phyloP scores from a whole-genome alignment of 1,140 invertebrate genomes.

The Bathynomus jamesi region DNA sequence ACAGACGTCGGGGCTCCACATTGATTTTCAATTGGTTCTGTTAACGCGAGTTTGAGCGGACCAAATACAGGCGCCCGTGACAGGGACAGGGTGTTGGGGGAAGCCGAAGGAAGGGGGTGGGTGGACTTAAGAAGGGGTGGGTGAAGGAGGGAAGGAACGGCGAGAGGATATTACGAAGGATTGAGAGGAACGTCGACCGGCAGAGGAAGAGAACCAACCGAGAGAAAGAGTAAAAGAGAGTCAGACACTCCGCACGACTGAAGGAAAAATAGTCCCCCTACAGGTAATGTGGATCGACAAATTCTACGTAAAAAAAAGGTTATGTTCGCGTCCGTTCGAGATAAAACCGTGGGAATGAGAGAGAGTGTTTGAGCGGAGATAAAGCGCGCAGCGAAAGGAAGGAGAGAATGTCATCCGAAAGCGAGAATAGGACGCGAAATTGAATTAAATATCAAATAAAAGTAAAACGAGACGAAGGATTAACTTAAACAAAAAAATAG shows the following conservation, averaged over 20 bases:
- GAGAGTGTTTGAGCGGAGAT: no score
- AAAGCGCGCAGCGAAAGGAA: neutral
- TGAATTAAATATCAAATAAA: neutral
- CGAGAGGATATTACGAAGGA: neutral
- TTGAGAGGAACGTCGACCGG: neutral
- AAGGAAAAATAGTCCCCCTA: no score
- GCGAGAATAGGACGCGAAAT: neutral
- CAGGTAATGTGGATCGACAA: no score
- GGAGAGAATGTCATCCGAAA: neutral
- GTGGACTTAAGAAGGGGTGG: neutral
- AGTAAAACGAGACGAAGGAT: neutral
- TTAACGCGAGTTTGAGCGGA: neutral
- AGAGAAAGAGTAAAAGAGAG: neutral
- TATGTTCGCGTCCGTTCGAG: no score
- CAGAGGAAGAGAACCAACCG: neutral
- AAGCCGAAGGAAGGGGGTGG: neutral
- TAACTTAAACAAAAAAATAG: neutral
- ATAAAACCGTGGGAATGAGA: no score
- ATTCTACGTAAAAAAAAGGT: no score
- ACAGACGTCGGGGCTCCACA: neutral
- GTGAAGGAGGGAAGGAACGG: neutral
- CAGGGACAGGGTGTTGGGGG: neutral
- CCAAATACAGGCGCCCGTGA: neutral
- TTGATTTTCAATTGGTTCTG: constrained; percentile 1
- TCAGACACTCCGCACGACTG: no score